Evolutionary conservation across 2,888 invertebrate species (phyloP), one percentile per base, ranked within the genome.

Genomic region (Drosophila vallismaia): DNA sequence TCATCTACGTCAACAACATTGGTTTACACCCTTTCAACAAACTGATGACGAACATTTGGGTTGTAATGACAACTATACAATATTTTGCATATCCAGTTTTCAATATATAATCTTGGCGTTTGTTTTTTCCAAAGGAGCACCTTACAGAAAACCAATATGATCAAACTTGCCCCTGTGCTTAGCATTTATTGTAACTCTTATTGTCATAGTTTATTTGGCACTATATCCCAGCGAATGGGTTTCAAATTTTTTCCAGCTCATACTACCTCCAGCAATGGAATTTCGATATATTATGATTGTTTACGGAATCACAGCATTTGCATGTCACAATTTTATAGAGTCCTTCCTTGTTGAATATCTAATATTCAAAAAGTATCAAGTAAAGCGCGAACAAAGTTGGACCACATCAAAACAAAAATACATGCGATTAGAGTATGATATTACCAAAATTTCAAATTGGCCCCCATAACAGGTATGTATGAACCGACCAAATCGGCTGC

Each of bases 61-160:
- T 3, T 96, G 96, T 62, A 94, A 94, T 91, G 98, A 98, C 90
- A 97, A 97, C 88, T 98, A 97, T 83, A 94, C 96, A 0, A 93
- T 98, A 42, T 99, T 96, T 89, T 93, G 96, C 0, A 93, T 97
- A 0, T 97, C 97, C 0, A 95, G 96, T 89, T 97, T 97, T 90
- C 98, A 98, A 88, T 98, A 98, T 88, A 96, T 98, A 1, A 95
- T 95, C 26, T 92, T 98, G 75, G 97, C 97, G 0, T 93, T 97
- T 72, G 95, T 96, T 0, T 98, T 97, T 90, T 97, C 97, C 0
- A 97, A 97, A 89, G 98, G 98, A 0, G 94, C 95, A 7, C 98
- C 98, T 0, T 98, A 97, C 89, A 93, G 98, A 31, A 95, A 95
- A 81, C 95, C 96, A 0, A 94, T 98, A 19, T 94, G 96, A 79